Conservation (phyloP, 35 echinoderm and acorn worm species). For the Lytechinus variegatus region DNA sequence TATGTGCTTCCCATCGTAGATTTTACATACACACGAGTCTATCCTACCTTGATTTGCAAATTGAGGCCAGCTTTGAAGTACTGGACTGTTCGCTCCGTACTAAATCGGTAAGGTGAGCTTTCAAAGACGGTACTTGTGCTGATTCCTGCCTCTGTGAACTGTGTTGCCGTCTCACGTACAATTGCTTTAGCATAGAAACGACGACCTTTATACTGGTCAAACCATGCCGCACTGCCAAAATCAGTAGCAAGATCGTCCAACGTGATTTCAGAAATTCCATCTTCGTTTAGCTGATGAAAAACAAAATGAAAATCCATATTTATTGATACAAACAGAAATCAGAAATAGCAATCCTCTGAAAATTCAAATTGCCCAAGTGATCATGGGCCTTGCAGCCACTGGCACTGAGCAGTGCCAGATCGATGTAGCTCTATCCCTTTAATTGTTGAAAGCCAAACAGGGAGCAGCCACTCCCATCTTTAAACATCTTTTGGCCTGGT, state of each 20-base stretch:
- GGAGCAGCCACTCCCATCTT: too few species aligned
- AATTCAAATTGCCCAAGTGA: too few species aligned
- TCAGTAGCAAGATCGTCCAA: not conserved
- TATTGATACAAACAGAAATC: too few species aligned
- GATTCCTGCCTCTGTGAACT: not conserved
- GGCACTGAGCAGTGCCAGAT: too few species aligned
- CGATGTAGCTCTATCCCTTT: too few species aligned
- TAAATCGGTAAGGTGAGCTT: not conserved
- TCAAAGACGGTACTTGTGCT: not conserved
- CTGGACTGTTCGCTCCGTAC: not conserved
- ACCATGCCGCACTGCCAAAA: not conserved
- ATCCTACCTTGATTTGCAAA: not conserved
- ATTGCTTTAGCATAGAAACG: not conserved
- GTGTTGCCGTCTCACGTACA: not conserved
- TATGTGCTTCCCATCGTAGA: too few species aligned
- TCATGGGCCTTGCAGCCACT: too few species aligned
- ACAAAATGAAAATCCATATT: not conserved
- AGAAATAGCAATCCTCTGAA: too few species aligned
- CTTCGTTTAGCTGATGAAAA: not conserved
- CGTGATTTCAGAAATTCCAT: not conserved
- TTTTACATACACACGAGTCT: not conserved
- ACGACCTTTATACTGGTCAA: not conserved
- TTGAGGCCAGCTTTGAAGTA: not conserved
- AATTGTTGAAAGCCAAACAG: too few species aligned
- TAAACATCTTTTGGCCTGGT: too few species aligned